phyloP scores from a whole-genome alignment of 2,113 vertebrate species.

The Hypanus sabinus region DNA sequence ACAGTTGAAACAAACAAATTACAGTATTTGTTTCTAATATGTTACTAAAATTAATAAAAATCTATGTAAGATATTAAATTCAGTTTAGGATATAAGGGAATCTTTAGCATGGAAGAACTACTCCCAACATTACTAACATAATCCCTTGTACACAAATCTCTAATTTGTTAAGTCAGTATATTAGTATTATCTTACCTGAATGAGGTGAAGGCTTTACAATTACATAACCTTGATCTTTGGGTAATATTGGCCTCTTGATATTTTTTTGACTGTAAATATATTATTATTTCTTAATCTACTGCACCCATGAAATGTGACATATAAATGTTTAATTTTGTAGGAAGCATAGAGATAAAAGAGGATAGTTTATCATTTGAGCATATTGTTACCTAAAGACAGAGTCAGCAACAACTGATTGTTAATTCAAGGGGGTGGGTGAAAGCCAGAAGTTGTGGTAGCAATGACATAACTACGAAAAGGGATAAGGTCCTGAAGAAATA shows the following conservation, averaged over 20 bases:
- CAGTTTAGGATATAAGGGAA: neutral
- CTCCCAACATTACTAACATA: neutral
- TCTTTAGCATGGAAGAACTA: neutral
- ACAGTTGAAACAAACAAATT: no score
- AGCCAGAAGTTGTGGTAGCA: no score
- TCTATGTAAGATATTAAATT: neutral
- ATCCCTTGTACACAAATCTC: neutral
- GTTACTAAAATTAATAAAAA: no score
- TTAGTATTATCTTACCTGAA: neutral
- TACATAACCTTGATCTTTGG: conserved; percentile 73
- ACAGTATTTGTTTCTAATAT: no score
- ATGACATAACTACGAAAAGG: no score
- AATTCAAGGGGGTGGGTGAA: no score
- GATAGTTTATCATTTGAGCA: neutral
- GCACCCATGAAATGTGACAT: neutral
- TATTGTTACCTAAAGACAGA: no score
- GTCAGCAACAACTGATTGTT: neutral
- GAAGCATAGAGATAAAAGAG: neutral
- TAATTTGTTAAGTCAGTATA: no score
- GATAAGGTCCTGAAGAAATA: no score
- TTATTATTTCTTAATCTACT: neutral
- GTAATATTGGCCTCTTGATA: conserved; percentile 73
- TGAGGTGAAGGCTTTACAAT: conserved; percentile 56
- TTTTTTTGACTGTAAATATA: conserved; percentile 67
- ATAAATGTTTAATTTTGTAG: neutral